Evolutionary conservation across 2,888 invertebrate genomes (phyloP).

Genomic region (Ectropis crepuscularia): DNA sequence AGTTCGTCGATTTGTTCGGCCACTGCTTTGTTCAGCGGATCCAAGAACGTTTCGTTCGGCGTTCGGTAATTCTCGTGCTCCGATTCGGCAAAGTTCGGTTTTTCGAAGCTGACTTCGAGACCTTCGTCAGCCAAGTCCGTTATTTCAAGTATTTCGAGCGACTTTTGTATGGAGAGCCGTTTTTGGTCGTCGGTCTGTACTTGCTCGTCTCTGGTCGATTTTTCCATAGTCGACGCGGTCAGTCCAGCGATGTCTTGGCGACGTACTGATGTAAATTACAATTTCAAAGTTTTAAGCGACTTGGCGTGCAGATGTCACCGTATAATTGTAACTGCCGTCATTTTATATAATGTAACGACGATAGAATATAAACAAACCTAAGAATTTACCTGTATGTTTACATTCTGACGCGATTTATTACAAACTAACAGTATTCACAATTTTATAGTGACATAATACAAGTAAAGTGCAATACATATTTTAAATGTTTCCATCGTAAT

Average conservation of each 20-base stretch:
- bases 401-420: no score
- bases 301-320: no score
- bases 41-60: conserved; percentile 68
- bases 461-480: no score
- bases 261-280: conserved; percentile 42
- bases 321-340: no score
- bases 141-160: conserved; percentile 68
- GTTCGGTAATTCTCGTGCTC: conserved; percentile 71
- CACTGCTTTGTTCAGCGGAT: conserved; percentile 70
- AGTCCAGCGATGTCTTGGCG: conserved; percentile 41
- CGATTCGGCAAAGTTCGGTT: conserved; percentile 61
- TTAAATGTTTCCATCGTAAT: no score
- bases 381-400: no score
- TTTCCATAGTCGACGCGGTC: conserved; percentile 45
- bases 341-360: no score
- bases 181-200: conserved; percentile 59
- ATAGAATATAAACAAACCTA: no score
- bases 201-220: conserved; percentile 60
- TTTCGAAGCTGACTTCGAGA: conserved; percentile 71
- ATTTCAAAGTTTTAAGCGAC: no score
- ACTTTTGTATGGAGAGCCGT: conserved; percentile 59
- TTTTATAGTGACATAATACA: no score
- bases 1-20: conserved; percentile 74
- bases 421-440: no score
- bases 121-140: conserved; percentile 55